Percentiles rank a stretch among this genome's conserved stretches.
Evolutionary conservation across 2,888 invertebrate genomes (phyloP).

Genomic region (Archips xylosteana): DNA sequence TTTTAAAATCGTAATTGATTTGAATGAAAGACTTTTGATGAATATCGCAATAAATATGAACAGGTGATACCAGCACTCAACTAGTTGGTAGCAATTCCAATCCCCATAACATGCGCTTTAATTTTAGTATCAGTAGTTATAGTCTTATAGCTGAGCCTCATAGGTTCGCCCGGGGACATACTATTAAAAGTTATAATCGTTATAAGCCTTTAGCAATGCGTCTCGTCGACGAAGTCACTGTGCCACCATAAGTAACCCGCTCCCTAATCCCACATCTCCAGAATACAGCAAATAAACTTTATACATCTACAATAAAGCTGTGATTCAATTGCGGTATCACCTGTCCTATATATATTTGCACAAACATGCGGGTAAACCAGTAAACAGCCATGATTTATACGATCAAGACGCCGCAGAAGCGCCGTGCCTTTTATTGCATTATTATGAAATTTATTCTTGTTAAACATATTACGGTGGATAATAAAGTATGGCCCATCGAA

Average conservation of each 20-base stretch:
- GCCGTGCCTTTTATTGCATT: conserved; percentile 48
- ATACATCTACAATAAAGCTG: conserved; percentile 6
- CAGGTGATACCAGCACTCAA: background rate
- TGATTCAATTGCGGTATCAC: conserved; percentile 1
- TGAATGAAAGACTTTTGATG: background rate
- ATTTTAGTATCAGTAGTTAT: conserved; percentile 5
- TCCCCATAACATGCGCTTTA: background rate
- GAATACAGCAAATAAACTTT: conserved; percentile 5
- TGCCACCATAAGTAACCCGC: conserved; percentile 6
- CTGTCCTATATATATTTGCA: conserved; percentile 21
- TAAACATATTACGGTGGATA: conserved; percentile 35
- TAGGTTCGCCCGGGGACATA: background rate
- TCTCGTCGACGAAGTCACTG: conserved; percentile 1
- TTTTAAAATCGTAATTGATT: background rate
- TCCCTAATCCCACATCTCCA: background rate
- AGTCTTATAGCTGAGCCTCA: background rate
- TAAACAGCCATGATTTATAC: conserved; percentile 49
- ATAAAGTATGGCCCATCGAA: conserved; percentile 32
- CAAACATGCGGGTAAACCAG: conserved; percentile 39
- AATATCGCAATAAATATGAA: background rate
- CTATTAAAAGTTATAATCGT: background rate
- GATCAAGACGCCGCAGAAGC: conserved; percentile 45
- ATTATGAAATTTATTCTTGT: conserved; percentile 47
- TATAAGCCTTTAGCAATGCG: background rate
- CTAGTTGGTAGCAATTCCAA: background rate